Percentiles rank a stretch among this genome's conserved stretches.
Evolutionary conservation across 1,140 invertebrate species (phyloP).

Genomic region (Vanessa tameamea): DNA sequence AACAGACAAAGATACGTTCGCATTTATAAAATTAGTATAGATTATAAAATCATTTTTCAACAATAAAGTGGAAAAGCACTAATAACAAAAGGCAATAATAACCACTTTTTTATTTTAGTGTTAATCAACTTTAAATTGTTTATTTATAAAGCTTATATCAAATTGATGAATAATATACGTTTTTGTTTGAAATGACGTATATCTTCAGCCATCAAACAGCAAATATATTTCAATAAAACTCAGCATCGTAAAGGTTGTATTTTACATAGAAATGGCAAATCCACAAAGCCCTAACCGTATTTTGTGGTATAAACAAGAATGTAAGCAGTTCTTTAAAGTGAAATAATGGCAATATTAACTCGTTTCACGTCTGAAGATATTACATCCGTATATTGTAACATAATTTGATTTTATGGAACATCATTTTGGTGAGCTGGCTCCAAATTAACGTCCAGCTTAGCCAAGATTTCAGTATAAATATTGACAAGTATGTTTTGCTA

Average conservation of each 20-base stretch:
- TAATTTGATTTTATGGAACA: conserved; percentile 13
- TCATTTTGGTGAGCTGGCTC: not conserved
- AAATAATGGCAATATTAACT: conserved; percentile 25
- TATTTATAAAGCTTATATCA: not conserved
- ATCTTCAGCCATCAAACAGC: not conserved
- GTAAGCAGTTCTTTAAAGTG: conserved; percentile 24
- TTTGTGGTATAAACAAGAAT: conserved; percentile 20
- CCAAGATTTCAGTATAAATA: not conserved
- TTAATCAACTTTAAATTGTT: not conserved
- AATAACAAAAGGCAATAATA: no score
- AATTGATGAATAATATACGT: not conserved
- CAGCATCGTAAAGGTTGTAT: conserved; percentile 18
- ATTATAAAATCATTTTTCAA: no score
- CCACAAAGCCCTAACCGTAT: conserved; percentile 25
- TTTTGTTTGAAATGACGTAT: not conserved
- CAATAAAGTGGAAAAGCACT: no score
- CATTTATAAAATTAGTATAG: no score
- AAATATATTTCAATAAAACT: not conserved
- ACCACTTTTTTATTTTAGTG: no score
- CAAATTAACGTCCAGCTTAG: not conserved
- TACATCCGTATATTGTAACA: conserved; percentile 12
- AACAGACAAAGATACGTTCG: no score
- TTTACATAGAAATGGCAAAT: conserved; percentile 26
- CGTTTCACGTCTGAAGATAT: conserved; percentile 18
- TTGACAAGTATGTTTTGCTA: no score